Conservation (phyloP, 1,140 invertebrate genomes). For the Berghia stephanieae region DNA sequence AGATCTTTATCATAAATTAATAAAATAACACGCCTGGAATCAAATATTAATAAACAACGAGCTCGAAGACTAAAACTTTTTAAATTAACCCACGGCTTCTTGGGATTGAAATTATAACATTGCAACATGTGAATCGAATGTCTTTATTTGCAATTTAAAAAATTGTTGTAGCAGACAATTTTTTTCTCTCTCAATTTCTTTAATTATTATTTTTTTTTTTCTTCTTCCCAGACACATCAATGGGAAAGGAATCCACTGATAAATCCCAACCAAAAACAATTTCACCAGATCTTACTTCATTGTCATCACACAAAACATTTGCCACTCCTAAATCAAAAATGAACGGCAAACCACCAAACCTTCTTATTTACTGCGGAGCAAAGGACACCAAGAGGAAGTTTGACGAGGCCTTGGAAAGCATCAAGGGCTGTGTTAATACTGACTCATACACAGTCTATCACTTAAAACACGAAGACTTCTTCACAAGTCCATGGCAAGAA, state of each 20-base stretch:
- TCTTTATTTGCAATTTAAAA: no score
- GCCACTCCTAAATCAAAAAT: background rate
- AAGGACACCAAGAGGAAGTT: conserved; percentile 76
- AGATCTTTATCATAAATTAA: no score
- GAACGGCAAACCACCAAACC: conserved; percentile 76
- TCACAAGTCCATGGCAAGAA: conserved; percentile 75
- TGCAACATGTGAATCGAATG: no score
- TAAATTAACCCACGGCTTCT: no score
- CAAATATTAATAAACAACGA: no score
- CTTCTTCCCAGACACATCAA: conserved; percentile 31
- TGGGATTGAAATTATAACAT: no score
- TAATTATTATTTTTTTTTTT: background rate
- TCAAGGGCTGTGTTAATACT: conserved; percentile 76
- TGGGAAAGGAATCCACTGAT: conserved; percentile 31
- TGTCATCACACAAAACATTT: conserved; percentile 12
- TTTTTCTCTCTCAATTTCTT: background rate
- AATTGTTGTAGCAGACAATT: no score
- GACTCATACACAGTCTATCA: conserved; percentile 82
- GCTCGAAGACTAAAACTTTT: no score
- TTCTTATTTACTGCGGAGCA: conserved; percentile 78
- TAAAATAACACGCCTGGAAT: no score
- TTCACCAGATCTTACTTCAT: conserved; percentile 37
- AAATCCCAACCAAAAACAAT: conserved; percentile 36
- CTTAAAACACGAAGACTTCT: conserved; percentile 73
- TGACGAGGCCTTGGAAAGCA: conserved; percentile 76